Base-by-base conservation (phyloP, 2,113 vertebrate genomes). In the Myotis davidii region DNA sequence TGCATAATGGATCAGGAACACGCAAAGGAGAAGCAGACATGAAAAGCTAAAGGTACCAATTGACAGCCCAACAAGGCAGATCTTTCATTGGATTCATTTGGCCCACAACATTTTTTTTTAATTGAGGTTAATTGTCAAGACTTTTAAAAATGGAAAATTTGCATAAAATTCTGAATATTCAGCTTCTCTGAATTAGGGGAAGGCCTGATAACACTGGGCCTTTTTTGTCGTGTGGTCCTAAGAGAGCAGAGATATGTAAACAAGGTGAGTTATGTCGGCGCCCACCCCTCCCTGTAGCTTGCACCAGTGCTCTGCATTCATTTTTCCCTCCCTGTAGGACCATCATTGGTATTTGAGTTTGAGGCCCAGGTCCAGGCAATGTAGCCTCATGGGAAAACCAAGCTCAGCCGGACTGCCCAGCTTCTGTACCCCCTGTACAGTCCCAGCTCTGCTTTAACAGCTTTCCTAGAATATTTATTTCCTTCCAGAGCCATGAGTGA, bases 101-200 rank as follows among this genome's bases (percentile, higher is more conserved):
- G n/a, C 50, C 61, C 39, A 61, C 1, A 32, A 69, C 17, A 61
- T 61, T 52, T 52, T 86, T 12, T 32, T 67, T 65, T 14, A 29
- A 83, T 77, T 37, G 76, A 21, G 42, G 52, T 91, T 78, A 37
- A 12, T 45, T 70, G 34, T 72, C 50, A 70, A 87, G 42, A 91
- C n/a, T 77, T 91, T 91, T 67, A 42, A 77, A 87, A 54, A 52
- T 83, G 64, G 52, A 13, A 83, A 37, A 76, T 83, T 77, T 83
- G 34, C 42, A 16, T 48, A 54, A 56, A 52, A 42, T 70, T 94
- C 77, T 72, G 32, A 8, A 32, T 78, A 70, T 83, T 50, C 34
- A 77, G 29, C n/a, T 52, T 91, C 50, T 90, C 59, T 54, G 34
- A 69, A 82, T 84, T 92, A 27, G 25, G 29, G 39, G 59, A 45